These are phyloP conservation scores for Aleiodes sp. DNA, from an alignment of 1,140 invertebrate species.

Conservation along the genomic window DNA sequence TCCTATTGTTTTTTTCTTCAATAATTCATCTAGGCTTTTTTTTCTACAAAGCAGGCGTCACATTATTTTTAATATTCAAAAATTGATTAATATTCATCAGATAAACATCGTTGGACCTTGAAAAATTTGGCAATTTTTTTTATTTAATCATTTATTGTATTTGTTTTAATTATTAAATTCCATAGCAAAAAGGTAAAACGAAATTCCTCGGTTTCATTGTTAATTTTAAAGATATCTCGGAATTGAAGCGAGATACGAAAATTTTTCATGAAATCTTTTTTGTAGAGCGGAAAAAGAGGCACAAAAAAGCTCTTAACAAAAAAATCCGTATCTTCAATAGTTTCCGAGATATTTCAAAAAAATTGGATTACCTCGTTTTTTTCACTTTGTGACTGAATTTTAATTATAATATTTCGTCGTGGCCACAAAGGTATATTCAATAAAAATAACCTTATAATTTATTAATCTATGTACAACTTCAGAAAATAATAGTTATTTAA, in stretches of 20 bases:
- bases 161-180: too few species aligned
- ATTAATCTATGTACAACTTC: conserved; percentile 59
- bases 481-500: conserved; percentile 60
- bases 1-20: background rate
- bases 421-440: conserved; percentile 34
- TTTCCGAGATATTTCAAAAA: background rate
- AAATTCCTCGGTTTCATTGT: too few species aligned
- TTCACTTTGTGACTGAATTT: background rate
- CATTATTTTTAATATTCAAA: background rate
- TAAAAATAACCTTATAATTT: conserved; percentile 45
- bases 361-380: background rate
- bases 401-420: background rate
- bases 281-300: too few species aligned
- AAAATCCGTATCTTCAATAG: too few species aligned
- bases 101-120: conserved; percentile 23
- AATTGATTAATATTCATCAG: background rate
- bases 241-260: too few species aligned
- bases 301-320: too few species aligned
- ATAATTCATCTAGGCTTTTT: background rate
- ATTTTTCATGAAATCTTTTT: too few species aligned
- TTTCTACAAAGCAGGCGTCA: conserved; percentile 3
- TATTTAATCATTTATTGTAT: too few species aligned
- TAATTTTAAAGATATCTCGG: too few species aligned
- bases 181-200: too few species aligned
- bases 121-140: conserved; percentile 31